These are phyloP conservation scores for Florisuga fusca DNA, from an alignment of 2,797 vertebrate species.

Conservation along the genomic window DNA sequence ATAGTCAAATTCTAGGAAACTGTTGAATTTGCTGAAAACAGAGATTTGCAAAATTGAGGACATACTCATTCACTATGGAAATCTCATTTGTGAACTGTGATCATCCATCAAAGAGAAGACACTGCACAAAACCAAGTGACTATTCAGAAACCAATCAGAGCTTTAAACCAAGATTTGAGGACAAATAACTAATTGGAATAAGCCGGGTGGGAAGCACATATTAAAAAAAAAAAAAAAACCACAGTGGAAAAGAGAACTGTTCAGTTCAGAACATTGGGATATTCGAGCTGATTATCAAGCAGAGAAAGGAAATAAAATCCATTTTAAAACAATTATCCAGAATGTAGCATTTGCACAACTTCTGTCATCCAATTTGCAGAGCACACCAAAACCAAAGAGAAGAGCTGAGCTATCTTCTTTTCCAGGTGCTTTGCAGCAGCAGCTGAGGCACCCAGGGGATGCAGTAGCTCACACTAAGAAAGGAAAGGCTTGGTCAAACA, in stretches of 20 bases:
- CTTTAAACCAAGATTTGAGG: not conserved
- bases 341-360: not conserved
- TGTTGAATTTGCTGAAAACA: not conserved
- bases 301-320: not conserved
- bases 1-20: not conserved
- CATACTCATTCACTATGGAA: not conserved
- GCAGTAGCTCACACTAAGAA: not conserved
- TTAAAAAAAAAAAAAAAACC: not conserved
- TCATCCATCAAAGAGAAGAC: not conserved
- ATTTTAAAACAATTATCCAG: not conserved
- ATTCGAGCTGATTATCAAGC: not conserved
- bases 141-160: not conserved
- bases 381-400: not conserved
- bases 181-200: not conserved
- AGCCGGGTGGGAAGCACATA: not conserved
- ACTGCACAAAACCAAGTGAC: not conserved
- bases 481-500: not conserved
- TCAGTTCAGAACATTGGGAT: not conserved
- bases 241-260: not conserved
- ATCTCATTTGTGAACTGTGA: not conserved
- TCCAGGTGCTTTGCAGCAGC: not conserved
- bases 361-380: not conserved
- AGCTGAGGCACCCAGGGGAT: not conserved
- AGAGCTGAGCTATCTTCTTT: not conserved
- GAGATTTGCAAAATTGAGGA: not conserved